A percentile compares a stretch with the other conserved stretches of the same genome.
These are phyloP conservation scores for Tokudaia muenninki DNA, from an alignment of 2,797 vertebrate species.

Conservation along the genomic window DNA sequence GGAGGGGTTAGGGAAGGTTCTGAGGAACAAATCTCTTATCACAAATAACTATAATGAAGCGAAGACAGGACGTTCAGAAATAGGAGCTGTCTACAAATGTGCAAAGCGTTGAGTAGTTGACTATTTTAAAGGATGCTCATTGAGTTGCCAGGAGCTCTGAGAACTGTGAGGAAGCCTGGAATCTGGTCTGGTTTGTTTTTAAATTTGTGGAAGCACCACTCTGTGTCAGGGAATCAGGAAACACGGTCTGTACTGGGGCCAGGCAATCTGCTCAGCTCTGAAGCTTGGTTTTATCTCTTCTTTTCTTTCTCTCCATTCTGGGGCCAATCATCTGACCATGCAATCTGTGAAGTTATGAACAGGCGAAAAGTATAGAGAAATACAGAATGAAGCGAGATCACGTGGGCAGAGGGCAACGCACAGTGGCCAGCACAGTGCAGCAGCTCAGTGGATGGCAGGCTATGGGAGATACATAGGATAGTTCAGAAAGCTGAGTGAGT, in stretches of 20 bases:
- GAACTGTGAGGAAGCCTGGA: neutral
- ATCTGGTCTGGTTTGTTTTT: neutral
- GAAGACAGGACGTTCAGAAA: neutral
- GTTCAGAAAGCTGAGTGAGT: neutral
- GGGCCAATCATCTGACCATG: neutral
- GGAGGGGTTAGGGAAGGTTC: neutral
- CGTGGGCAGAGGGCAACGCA: neutral
- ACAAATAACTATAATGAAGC: constrained; percentile 37
- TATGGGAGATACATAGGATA: fast-evolving
- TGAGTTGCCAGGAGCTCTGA: neutral
- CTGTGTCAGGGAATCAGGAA: neutral
- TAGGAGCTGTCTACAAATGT: neutral
- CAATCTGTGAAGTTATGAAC: neutral
- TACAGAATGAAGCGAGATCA: neutral
- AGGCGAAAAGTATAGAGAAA: neutral
- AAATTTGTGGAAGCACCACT: neutral
- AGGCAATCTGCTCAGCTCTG: neutral
- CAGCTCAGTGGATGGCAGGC: neutral
- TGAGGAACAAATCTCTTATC: neutral
- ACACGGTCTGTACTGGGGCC: no score
- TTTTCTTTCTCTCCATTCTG: neutral
- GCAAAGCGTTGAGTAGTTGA: neutral
- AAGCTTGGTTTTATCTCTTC: neutral
- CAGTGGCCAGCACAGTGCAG: neutral
- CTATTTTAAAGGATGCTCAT: neutral